Evolutionary conservation across 1,140 invertebrate genomes (phyloP).

Genomic region (Euura saliciscinereae): DNA sequence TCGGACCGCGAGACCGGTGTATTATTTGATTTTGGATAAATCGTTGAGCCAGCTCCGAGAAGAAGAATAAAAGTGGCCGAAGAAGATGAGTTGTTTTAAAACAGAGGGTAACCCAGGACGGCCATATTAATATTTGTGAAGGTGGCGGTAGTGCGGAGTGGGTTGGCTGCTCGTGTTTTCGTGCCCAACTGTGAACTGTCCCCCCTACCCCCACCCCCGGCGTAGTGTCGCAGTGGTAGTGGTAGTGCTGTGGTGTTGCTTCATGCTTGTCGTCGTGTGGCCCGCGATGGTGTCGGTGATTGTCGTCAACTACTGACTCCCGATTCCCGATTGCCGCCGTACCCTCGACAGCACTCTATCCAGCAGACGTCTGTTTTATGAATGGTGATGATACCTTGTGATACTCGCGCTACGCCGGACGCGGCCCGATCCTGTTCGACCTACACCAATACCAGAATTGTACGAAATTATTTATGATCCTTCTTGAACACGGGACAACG

Average conservation of each 20-base stretch:
- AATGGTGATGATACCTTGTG: background rate
- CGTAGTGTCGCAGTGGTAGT: background rate
- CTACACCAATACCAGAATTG: background rate
- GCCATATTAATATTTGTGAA: background rate
- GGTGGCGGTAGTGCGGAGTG: background rate
- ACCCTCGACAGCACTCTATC: background rate
- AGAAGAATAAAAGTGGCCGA: too few relatives aligned
- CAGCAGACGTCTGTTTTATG: background rate
- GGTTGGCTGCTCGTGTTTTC: background rate
- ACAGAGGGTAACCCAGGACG: background rate
- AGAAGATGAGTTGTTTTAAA: too few relatives aligned
- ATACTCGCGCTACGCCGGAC: background rate
- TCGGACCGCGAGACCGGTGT: too few relatives aligned
- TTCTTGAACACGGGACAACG: background rate
- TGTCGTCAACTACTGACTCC: background rate
- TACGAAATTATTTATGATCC: background rate
- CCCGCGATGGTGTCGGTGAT: background rate
- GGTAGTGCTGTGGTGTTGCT: background rate
- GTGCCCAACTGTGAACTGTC: slow-evolving; percentile 4
- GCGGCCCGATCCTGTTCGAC: background rate
- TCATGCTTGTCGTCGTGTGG: background rate
- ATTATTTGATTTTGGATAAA: too few relatives aligned
- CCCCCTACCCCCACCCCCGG: background rate
- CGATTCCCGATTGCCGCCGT: background rate
- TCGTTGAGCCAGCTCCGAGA: too few relatives aligned